Conservation (phyloP, 1,140 invertebrate species). For the Ditylenchus dipsaci region DNA sequence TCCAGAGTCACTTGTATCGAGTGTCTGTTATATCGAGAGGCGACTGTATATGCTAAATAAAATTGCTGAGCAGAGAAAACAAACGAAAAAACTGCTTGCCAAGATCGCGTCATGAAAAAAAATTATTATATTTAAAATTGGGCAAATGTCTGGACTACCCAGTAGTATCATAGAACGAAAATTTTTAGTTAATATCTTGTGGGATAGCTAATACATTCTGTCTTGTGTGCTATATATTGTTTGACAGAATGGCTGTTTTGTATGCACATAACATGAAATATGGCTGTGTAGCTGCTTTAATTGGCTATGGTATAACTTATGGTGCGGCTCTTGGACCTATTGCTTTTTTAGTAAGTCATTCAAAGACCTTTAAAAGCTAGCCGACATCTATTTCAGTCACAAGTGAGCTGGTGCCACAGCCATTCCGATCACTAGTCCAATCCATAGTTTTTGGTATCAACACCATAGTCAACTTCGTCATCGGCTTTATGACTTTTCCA, state of each 20-base stretch:
- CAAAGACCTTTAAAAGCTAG: background rate
- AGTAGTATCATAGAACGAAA: too few relatives aligned
- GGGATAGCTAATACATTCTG: conserved; percentile 52
- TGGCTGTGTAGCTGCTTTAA: conserved; percentile 45
- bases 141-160: too few relatives aligned
- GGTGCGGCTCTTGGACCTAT: conserved; percentile 47
- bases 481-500: conserved; percentile 47
- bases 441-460: conserved; percentile 50
- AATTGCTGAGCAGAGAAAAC: too few relatives aligned
- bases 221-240: conserved; percentile 40
- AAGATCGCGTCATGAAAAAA: too few relatives aligned
- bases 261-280: conserved; percentile 32
- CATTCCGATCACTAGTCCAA: conserved; percentile 50
- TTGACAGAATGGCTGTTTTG: conserved; percentile 42
- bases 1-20: too few relatives aligned
- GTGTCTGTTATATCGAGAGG: too few relatives aligned
- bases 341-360: conserved; percentile 41
- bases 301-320: conserved; percentile 35
- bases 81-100: too few relatives aligned
- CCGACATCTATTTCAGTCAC: conserved; percentile 17
- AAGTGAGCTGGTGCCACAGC: conserved; percentile 45
- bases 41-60: too few relatives aligned
- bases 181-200: conserved; percentile 22
- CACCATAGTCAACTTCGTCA: conserved; percentile 45
- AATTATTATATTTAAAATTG: too few relatives aligned